Percentiles rank a stretch among this genome's conserved stretches.
Conservation (phyloP, 2,113 vertebrate genomes). For the Bos indicus region DNA sequence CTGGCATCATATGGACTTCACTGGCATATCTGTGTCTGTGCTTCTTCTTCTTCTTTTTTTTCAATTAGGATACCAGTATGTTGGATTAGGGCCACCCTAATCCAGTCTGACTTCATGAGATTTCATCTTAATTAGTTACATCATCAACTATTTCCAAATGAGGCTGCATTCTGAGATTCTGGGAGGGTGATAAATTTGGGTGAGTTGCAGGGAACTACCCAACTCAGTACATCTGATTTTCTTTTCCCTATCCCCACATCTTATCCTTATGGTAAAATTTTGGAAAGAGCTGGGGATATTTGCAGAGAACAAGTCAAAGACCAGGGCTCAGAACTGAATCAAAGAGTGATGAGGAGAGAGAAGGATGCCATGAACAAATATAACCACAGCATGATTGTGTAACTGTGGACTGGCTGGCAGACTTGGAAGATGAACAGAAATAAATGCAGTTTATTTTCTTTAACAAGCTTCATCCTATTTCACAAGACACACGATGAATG, state of each 20-base stretch:
- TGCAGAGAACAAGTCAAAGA: neutral
- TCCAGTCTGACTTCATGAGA: neutral
- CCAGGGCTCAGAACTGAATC: neutral
- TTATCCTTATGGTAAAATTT: neutral
- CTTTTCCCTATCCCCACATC: neutral
- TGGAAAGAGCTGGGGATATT: neutral
- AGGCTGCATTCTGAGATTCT: neutral
- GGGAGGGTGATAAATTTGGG: neutral
- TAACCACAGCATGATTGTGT: neutral
- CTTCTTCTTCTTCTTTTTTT: neutral
- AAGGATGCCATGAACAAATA: neutral
- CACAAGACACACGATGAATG: neutral
- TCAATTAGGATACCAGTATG: neutral
- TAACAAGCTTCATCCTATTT: neutral
- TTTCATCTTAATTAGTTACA: neutral
- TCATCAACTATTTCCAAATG: neutral
- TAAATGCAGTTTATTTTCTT: neutral
- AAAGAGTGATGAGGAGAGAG: neutral
- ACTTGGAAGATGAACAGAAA: neutral
- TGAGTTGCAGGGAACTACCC: fast-evolving
- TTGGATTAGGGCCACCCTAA: neutral
- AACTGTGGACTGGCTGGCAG: neutral
- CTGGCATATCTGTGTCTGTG: fast-evolving
- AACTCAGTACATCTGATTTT: neutral
- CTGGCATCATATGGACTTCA: neutral